Evolutionary conservation across 2,113 vertebrate species (phyloP).

Genomic region (Tylochromis polylepis): DNA sequence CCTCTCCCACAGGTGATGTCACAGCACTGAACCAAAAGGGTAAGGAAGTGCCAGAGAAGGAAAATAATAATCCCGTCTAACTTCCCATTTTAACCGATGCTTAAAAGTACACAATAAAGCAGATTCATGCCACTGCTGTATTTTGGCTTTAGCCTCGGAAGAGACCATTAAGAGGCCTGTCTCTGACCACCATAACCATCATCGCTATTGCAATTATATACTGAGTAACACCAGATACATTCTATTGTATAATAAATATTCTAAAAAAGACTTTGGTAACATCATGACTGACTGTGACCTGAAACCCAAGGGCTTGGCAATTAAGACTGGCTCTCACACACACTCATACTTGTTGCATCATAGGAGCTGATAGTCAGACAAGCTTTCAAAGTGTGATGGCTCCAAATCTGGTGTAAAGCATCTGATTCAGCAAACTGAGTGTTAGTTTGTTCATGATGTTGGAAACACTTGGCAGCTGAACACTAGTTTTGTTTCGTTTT

Average conservation of each 20-base stretch:
- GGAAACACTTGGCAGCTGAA: background rate
- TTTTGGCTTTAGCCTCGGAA: background rate
- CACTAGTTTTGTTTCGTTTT: background rate
- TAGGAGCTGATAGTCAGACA: background rate
- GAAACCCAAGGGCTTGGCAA: conserved; percentile 1
- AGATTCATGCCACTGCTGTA: background rate
- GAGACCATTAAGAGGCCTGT: background rate
- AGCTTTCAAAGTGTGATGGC: background rate
- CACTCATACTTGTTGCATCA: background rate
- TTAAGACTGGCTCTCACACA: background rate
- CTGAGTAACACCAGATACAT: background rate
- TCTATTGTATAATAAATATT: background rate
- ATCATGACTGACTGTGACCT: conserved; percentile 2
- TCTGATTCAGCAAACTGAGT: background rate
- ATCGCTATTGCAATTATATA: background rate
- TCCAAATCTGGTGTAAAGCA: background rate
- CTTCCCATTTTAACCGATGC: background rate
- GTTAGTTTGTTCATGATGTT: background rate
- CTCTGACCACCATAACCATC: background rate
- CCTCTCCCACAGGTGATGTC: conserved; percentile 2
- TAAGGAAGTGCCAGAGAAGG: background rate
- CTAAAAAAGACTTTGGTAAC: background rate
- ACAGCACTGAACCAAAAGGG: background rate
- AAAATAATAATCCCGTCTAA: background rate
- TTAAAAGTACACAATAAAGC: background rate